Base-by-base conservation (phyloP, 1,140 invertebrate genomes). In the Psilanteris sp. region DNA sequence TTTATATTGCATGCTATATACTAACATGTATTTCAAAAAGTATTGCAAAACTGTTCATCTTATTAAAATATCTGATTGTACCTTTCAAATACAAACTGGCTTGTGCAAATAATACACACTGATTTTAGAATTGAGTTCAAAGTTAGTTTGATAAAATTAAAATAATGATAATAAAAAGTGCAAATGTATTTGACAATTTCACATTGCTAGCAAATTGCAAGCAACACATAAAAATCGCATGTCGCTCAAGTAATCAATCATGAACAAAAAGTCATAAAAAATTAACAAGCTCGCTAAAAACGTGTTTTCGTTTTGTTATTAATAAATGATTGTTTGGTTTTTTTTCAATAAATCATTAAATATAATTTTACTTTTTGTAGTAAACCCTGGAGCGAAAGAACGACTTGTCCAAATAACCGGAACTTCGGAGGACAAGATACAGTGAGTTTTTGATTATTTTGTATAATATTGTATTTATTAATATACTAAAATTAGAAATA, bases 391-490 rank as follows among this genome's bases (percentile, higher is more conserved):
- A 80, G 95, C 95, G 18, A 96, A 96, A 90, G 96, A 97, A 90
- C 91, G 96, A 83, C 91, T 97, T 82, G 95, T 97, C 71, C 96
- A 97, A 89, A 97, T 97, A 72, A 97, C 95, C 39, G 95, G 95
- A 70, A 94, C 95, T 16, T 94, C 92, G 79, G 95, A 96, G 90
- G 95, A 96, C 83, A 96, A 96, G 87, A 96, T 97, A 75, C 92
- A 93, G 96, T 97, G 89, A 92, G 93, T 82, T n/a, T n/a, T n/a
- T n/a, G n/a, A n/a, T n/a, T n/a, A n/a, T n/a, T n/a, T n/a, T n/a
- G n/a, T n/a, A n/a, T n/a, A n/a, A n/a, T n/a, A n/a, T n/a, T n/a
- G n/a, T n/a, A n/a, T n/a, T n/a, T n/a, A n/a, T n/a, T n/a, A n/a
- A n/a, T n/a, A n/a, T n/a, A n/a, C n/a, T n/a, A n/a, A n/a, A n/a